Evolutionary conservation across 2,113 vertebrate species (phyloP), one percentile per base, ranked within the genome.

Genomic region (Oreamnos americanus): DNA sequence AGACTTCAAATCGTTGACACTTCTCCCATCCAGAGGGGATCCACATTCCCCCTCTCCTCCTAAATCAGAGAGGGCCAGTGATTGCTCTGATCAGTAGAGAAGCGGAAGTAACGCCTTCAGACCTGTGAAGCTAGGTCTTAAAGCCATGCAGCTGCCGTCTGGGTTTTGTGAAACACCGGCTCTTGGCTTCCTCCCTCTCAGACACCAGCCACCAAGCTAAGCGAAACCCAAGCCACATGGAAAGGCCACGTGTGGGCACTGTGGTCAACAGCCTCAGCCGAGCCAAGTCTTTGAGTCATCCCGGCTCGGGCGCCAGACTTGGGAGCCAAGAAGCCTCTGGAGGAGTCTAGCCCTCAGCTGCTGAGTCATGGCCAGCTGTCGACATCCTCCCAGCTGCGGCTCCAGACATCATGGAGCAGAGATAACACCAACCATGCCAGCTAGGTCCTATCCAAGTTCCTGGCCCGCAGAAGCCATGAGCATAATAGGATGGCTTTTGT

Each of bases 21-120:
- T 47, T 87, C 19, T 43, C 12, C 43, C 71, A 57, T 30, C 16
- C 47, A 78, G 11, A 10, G 7, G n/a, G 30, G 19, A 1, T 62
- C 26, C 43, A 47, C 1, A 3, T 16, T 11, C 9, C 5, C 7
- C 0, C 3, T 19, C 21, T 57, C 2, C 5, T 6, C 21, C 10
- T 2, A 39, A 94, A 76, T 87, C 39, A 55, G 58, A 76, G 26
- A 76, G 28, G 57, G 10, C 11, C 45, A 7, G 2, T 30, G 55
- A 36, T 33, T 36, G 30, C 43, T 28, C 47, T 10, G n/a, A 51
- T 53, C 57, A 60, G 49, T 6, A 33, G 11, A 12, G 11, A 6
- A 39, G n/a, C 7, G 15, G 25, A 57, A 67, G 67, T 16, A 5
- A 83, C 0, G 2, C 21, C 71, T 33, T 39, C 0, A 16, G 43